These are phyloP conservation scores for Marcusenius ussheri DNA, from an alignment of 2,113 vertebrate genomes.

Conservation along the genomic window DNA sequence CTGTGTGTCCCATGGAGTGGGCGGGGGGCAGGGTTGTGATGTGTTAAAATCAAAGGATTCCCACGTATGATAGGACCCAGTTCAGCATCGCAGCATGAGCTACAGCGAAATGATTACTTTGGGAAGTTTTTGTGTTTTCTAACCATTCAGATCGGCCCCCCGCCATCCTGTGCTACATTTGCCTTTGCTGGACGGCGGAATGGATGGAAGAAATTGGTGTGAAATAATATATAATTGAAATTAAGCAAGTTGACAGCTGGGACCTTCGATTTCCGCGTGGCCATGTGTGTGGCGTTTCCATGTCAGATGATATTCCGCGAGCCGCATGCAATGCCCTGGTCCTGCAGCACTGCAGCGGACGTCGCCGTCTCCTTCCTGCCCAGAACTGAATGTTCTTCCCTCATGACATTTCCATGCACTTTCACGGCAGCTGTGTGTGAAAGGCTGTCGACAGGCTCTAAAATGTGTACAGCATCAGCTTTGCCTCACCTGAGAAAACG, in stretches of 20 bases:
- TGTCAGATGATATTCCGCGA: neutral
- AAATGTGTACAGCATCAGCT: neutral
- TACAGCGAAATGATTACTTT: neutral
- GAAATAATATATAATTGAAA: neutral
- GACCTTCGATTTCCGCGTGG: neutral
- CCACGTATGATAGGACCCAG: neutral
- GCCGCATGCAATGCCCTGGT: neutral
- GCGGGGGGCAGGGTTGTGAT: neutral
- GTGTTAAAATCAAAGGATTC: neutral
- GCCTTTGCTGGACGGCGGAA: neutral
- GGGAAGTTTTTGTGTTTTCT: neutral
- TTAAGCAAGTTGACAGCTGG: neutral
- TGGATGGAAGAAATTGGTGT: neutral
- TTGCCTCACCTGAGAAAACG: neutral
- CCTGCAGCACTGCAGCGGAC: neutral
- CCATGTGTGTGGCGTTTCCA: neutral
- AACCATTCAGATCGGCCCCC: neutral
- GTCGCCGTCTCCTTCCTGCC: neutral
- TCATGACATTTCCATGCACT: neutral
- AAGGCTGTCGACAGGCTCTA: neutral
- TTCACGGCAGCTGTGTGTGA: neutral
- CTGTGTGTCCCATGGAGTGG: neutral
- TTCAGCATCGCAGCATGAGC: neutral
- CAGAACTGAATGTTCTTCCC: neutral
- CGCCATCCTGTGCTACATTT: neutral